A percentile compares a stretch with the other conserved stretches of the same genome.
Evolutionary conservation across 2,113 vertebrate genomes (phyloP).

Genomic region (Prolemur simus): DNA sequence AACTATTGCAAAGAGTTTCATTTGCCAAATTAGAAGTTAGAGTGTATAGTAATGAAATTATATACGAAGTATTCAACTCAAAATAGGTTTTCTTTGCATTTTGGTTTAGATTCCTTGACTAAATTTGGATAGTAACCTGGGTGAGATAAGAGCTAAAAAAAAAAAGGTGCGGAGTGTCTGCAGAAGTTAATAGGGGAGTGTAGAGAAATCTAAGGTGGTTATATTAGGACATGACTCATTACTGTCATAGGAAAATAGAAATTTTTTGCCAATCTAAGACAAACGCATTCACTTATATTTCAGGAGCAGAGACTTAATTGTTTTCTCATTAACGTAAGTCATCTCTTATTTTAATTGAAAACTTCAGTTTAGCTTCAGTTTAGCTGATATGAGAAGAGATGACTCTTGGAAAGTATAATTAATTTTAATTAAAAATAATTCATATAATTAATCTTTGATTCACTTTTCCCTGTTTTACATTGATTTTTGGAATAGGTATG

Average conservation of each 20-base stretch:
- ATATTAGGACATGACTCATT: not conserved
- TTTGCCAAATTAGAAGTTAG: not conserved
- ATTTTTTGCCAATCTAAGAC: not conserved
- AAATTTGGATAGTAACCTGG: not conserved
- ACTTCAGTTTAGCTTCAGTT: not conserved
- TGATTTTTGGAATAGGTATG: not conserved
- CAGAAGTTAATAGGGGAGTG: not conserved
- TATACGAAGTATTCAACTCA: not conserved
- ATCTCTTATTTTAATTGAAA: conserved; percentile 39
- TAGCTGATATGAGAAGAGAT: not conserved
- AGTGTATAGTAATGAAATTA: not conserved
- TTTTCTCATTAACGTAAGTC: conserved; percentile 2
- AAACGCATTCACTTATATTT: not conserved
- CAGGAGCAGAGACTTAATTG: not conserved
- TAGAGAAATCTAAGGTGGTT: not conserved
- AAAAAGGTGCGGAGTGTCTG: not conserved
- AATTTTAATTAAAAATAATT: conserved; percentile 50
- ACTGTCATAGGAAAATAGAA: not conserved
- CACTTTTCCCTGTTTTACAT: not conserved
- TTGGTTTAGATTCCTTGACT: not conserved
- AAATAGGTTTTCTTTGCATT: not conserved
- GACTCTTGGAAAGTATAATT: conserved; percentile 7
- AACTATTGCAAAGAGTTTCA: not conserved
- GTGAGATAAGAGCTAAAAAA: not conserved
- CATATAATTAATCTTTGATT: conserved; percentile 18